Evolutionary conservation across 2,797 vertebrate genomes (phyloP).

Genomic region (Galagoides demidoff): DNA sequence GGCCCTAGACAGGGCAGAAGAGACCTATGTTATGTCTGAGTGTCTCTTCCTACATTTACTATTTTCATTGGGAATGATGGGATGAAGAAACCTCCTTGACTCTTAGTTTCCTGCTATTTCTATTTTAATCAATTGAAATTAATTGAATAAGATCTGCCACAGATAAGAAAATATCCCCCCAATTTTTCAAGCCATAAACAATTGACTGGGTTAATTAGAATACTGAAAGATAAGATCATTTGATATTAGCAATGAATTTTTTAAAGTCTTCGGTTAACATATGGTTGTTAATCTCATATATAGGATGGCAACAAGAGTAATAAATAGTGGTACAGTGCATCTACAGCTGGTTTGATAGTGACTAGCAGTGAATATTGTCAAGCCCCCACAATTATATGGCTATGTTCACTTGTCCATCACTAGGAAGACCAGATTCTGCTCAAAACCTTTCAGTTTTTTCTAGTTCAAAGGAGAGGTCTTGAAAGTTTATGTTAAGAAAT

Average conservation of each 20-base stretch:
- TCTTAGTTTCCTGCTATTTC: background rate
- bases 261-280: background rate
- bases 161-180: no score
- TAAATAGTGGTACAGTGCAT: background rate
- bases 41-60: background rate
- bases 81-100: background rate
- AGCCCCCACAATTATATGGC: background rate
- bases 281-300: background rate
- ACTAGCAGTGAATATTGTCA: background rate
- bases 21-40: background rate
- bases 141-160: background rate
- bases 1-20: background rate
- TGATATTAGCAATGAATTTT: background rate
- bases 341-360: background rate
- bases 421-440: background rate
- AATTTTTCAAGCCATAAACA: background rate
- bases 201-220: background rate
- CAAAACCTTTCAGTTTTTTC: no score
- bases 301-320: background rate
- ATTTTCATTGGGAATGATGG: background rate
- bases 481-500: background rate
- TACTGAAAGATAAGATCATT: background rate
- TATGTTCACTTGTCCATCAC: background rate
- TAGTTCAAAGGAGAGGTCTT: background rate
- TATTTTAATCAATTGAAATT: background rate